Evolutionary conservation across 2,888 invertebrate species (phyloP), one percentile per base, ranked within the genome.

Genomic region (Spicauda simplicius): DNA sequence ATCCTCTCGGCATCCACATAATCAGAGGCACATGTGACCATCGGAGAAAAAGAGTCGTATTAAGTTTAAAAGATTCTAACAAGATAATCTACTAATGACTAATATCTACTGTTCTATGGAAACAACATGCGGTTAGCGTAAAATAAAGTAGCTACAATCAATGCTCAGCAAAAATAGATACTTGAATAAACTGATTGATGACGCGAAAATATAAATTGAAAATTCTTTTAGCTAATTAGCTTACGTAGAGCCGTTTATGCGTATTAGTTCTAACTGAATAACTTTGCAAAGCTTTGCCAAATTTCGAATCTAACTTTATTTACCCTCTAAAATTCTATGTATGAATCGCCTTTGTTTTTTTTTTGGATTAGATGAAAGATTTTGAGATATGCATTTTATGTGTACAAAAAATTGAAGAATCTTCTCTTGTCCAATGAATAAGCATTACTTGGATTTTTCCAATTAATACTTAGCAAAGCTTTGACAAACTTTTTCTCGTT

Each of bases 251-350:
- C 53, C 16, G 10, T 50, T 59, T 16, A 16, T 57, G 37, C 5
- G 30, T 52, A 25, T 65, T 55, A n/a, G 30, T 48, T 59, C 64
- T 59, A 16, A 55, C 54, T 55, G 65, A 66, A 55, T 54, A 54
- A 60, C 59, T 59, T 18, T 55, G 54, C 59, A 54, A 60, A 60
- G 59, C 59, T 11, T 25, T 54, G 54, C 11, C 53, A 25, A 53
- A 54, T 54, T 18, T 25, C 11, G 0, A 61, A 16, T 25, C 19
- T 65, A 37, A 54, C 18, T n/a, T 20, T 56, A 33, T 57, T 45
- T 14, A 14, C 14, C 45, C 12, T 45, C 14, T 45, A 45, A 0
- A 14, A 11, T 45, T 45, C 10, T 2, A 11, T 45, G n/a, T 12
- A 45, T 14, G 45, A 25, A 25, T 5, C 5, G 25, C 5, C 2